Evolutionary conservation across 2,797 vertebrate genomes (phyloP).

Genomic region (Darevskia nairensis): DNA sequence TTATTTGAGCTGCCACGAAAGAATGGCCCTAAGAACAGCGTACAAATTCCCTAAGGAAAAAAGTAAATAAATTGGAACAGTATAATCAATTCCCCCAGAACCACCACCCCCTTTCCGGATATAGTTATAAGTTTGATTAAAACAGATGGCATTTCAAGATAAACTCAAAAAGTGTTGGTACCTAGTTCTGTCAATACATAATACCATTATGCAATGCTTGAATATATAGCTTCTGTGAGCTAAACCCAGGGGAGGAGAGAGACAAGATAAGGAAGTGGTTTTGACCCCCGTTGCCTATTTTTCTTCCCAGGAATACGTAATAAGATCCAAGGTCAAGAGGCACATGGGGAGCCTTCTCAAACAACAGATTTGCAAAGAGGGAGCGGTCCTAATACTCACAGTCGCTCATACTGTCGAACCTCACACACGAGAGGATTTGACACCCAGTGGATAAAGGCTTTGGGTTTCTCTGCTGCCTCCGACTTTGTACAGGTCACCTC

Average conservation of each 20-base stretch:
- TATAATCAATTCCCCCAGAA: background rate
- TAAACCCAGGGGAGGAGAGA: background rate
- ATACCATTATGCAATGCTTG: background rate
- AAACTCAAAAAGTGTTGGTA: background rate
- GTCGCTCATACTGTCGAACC: constrained; percentile 93
- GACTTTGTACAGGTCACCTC: constrained; percentile 88
- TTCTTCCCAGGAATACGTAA: background rate
- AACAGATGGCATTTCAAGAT: background rate
- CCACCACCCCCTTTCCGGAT: background rate
- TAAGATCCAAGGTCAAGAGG: background rate
- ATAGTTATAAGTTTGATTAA: background rate
- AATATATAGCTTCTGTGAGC: background rate
- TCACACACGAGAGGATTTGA: constrained; percentile 89
- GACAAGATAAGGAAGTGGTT: background rate
- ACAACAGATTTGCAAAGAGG: too few relatives aligned
- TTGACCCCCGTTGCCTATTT: background rate
- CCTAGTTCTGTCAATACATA: too few relatives aligned
- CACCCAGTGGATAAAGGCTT: constrained; percentile 99
- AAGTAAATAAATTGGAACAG: too few relatives aligned
- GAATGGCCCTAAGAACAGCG: background rate
- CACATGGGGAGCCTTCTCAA: background rate
- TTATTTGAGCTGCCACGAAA: background rate
- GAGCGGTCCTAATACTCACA: constrained; percentile 86
- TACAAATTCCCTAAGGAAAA: background rate
- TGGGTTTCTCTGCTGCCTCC: constrained; percentile 89